phyloP scores from a whole-genome alignment of 1,140 invertebrate genomes.

The Cyphomyrmex costatus region DNA sequence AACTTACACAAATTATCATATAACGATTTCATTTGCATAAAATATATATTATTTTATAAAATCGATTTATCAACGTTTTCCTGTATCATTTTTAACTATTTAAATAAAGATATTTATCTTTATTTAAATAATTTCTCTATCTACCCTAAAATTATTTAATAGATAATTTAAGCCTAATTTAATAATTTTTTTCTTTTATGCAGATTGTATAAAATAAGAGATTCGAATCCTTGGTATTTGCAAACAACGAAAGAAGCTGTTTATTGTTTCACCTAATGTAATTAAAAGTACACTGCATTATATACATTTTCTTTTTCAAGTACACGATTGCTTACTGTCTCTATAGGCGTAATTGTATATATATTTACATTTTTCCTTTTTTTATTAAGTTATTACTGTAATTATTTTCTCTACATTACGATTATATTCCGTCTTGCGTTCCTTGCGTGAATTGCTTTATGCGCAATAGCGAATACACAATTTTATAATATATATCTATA shows the following conservation, averaged over 20 bases:
- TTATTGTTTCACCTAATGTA: conserved; percentile 86
- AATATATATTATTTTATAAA: conserved; percentile 18
- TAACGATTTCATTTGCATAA: background rate
- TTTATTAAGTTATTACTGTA: conserved; percentile 82
- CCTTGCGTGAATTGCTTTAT: conserved; percentile 52
- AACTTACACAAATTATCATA: background rate
- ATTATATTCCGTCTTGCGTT: conserved; percentile 76
- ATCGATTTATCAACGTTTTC: background rate
- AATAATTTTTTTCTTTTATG: background rate
- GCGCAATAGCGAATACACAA: conserved; percentile 76
- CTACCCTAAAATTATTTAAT: background rate
- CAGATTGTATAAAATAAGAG: conserved; percentile 57
- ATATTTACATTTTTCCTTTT: conserved; percentile 80
- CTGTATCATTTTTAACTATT: background rate
- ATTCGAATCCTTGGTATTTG: conserved; percentile 79
- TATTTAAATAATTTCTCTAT: conserved; percentile 5
- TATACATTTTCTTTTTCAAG: conserved; percentile 86
- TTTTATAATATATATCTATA: conserved; percentile 77
- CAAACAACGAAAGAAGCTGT: conserved; percentile 87
- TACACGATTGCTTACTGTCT: conserved; percentile 85
- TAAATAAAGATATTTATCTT: background rate
- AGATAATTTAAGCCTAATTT: background rate
- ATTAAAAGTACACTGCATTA: conserved; percentile 87
- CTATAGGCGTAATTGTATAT: conserved; percentile 85
- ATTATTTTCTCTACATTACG: conserved; percentile 80